Percentiles rank a stretch among this genome's conserved stretches.
Evolutionary conservation across 1,140 invertebrate genomes (phyloP).

Genomic region (Drosophila repleta): DNA sequence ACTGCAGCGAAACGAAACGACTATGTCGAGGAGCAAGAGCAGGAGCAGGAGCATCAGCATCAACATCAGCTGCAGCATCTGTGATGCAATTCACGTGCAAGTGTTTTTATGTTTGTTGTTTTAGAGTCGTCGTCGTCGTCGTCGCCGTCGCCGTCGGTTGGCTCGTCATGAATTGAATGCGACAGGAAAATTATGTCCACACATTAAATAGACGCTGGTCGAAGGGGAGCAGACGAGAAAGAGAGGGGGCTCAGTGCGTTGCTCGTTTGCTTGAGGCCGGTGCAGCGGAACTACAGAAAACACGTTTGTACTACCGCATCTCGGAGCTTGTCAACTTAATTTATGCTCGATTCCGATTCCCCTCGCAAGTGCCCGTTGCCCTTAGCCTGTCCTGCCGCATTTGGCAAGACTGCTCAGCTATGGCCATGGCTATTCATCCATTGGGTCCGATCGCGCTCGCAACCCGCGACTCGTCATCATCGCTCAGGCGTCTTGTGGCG

Average conservation of each 20-base stretch:
- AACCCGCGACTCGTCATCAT: slow-evolving; percentile 60
- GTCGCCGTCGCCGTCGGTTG: slow-evolving; percentile 35
- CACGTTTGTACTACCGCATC: slow-evolving; percentile 52
- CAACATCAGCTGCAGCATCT: slow-evolving; percentile 45
- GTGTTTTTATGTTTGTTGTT: slow-evolving; percentile 67
- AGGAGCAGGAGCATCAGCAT: slow-evolving; percentile 5
- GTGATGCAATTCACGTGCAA: slow-evolving; percentile 78
- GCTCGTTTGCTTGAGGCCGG: slow-evolving; percentile 15
- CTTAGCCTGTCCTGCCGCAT: slow-evolving; percentile 44
- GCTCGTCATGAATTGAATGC: slow-evolving; percentile 67
- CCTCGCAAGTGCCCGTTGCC: background rate
- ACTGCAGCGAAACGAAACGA: slow-evolving; percentile 3
- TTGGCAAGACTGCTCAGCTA: slow-evolving; percentile 66
- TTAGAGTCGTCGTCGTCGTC: slow-evolving; percentile 33
- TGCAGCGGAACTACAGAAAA: slow-evolving; percentile 41
- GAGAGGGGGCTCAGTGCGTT: background rate
- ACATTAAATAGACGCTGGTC: slow-evolving; percentile 74
- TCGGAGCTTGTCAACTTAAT: slow-evolving; percentile 74
- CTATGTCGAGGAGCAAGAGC: background rate
- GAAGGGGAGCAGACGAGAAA: background rate
- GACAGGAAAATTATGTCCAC: slow-evolving; percentile 81
- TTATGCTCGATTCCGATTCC: slow-evolving; percentile 68
- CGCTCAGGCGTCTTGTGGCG: slow-evolving; percentile 71
- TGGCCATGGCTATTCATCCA: slow-evolving; percentile 40
- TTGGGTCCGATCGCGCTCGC: slow-evolving; percentile 36